Conservation (phyloP, 2,113 vertebrate species). For the Coregonus clupeaformis region DNA sequence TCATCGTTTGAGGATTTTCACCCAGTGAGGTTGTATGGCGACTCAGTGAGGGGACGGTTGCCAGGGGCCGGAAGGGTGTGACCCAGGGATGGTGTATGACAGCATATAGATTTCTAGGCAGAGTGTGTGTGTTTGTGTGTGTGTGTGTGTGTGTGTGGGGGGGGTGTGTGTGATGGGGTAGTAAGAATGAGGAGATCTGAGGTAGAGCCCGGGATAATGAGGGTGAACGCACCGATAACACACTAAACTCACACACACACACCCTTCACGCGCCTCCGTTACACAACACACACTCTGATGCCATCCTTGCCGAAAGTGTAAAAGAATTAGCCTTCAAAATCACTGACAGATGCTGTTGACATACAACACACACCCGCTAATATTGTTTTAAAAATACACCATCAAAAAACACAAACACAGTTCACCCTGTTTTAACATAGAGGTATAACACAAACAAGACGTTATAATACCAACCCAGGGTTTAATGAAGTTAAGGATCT, state of each 20-base stretch:
- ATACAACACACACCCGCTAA: not conserved
- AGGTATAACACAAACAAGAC: not conserved
- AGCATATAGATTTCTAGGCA: conserved; percentile 52
- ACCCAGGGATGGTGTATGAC: conserved; percentile 57
- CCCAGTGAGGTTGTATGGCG: conserved; percentile 61
- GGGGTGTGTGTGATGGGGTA: not conserved
- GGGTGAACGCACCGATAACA: not conserved
- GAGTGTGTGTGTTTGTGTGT: conserved; percentile 19
- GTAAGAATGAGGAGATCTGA: conserved; percentile 10
- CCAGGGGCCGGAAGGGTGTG: conserved; percentile 58
- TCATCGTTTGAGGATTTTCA: conserved; percentile 44
- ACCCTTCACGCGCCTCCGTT: not conserved
- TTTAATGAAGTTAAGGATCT: no score
- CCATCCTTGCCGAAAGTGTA: no score
- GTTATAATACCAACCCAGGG: no score
- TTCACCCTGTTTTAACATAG: not conserved
- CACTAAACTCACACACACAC: no score
- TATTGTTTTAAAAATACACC: not conserved
- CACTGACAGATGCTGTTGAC: not conserved
- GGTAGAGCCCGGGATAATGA: conserved; percentile 33
- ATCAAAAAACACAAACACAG: not conserved
- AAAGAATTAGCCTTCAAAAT: no score
- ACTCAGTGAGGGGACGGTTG: conserved; percentile 50
- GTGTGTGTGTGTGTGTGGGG: conserved; percentile 8
- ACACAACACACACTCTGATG: not conserved